Evolutionary conservation across 2,888 invertebrate genomes (phyloP).

Genomic region (Acanthosoma haemorrhoidale): DNA sequence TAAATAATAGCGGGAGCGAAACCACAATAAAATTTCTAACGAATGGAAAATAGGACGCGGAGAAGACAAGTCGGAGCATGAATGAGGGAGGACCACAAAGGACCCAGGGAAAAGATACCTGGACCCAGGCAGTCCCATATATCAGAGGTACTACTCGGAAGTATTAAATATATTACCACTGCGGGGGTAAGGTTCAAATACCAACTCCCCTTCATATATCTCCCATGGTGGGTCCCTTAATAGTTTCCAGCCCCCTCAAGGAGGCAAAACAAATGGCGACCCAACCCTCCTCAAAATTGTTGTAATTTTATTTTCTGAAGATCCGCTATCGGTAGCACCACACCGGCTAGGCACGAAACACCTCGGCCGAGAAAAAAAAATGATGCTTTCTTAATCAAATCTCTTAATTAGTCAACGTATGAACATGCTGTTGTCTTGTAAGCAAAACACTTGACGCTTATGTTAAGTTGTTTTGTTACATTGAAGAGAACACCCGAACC

Average conservation of each 20-base stretch:
- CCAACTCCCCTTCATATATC: neutral
- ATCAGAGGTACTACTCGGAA: neutral
- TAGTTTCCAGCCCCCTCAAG: neutral
- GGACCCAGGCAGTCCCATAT: neutral
- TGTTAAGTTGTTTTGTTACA: too few species aligned
- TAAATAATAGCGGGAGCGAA: too few species aligned
- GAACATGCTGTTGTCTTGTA: too few species aligned
- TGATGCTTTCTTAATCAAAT: too few species aligned
- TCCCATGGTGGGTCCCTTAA: neutral
- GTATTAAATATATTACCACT: neutral
- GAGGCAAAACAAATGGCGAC: slow-evolving; percentile 2
- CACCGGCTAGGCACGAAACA: too few species aligned
- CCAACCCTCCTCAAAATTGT: neutral
- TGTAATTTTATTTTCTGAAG: neutral
- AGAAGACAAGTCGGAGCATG: too few species aligned
- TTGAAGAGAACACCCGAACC: too few species aligned
- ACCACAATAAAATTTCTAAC: too few species aligned
- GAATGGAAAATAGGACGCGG: too few species aligned
- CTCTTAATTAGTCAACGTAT: too few species aligned
- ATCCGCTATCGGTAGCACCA: neutral
- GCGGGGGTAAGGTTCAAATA: neutral
- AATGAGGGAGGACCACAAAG: neutral
- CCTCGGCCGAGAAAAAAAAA: too few species aligned
- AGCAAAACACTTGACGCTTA: too few species aligned
- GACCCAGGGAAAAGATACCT: slow-evolving; percentile 4